Base-by-base conservation (phyloP, 2,797 vertebrate species). In the Dryobates pubescens region DNA sequence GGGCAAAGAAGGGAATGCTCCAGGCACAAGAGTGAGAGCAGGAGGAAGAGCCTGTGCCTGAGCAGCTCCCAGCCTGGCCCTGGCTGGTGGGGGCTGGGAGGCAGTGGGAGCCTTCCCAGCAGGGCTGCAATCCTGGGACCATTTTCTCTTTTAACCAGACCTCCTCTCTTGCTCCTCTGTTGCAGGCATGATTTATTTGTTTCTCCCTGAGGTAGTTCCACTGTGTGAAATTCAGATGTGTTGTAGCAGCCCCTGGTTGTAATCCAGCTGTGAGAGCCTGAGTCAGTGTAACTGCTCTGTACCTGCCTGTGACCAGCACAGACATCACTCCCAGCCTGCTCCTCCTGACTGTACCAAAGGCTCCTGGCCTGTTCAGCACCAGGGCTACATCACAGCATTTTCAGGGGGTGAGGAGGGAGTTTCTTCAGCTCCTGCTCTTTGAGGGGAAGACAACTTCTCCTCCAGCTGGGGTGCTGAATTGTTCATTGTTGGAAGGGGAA, bases 141-240 rank as follows among this genome's bases (percentile, higher is more conserved):
- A 75, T 58, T 74, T 61, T 84, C 64, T 74, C 13, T 71, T 93
- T 90, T 82, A 92, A 71, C 54, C 49, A 88, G 65, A 17, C 36
- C 8, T 89, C 93, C 93, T 94, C 94, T 93, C 78, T 96, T 82
- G 34, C 82, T 91, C 45, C 78, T 92, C 73, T 88, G 49, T 93
- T 94, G 92, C 3, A 9, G 93, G 62, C 80, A 74, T 82, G 34
- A 61, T 63, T 20, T 27, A 45, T 65, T 62, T 36, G 58, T 36
- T 89, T 75, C 58, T 20, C 17, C 59, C 51, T 64, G 4, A 85
- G 94, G 64, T 95, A 94, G 94, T 95, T 96, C 94, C 95, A 96
- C 94, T 93, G 82, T 92, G 95, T 95, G 89, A 96, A 94, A 79
- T 96, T 32, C 41, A 65, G 90, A 92, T 74, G 70, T 92, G 73